Evolutionary conservation across 1,140 invertebrate genomes (phyloP), one percentile per base, ranked within the genome.

Genomic region (Diorhabda elongata): DNA sequence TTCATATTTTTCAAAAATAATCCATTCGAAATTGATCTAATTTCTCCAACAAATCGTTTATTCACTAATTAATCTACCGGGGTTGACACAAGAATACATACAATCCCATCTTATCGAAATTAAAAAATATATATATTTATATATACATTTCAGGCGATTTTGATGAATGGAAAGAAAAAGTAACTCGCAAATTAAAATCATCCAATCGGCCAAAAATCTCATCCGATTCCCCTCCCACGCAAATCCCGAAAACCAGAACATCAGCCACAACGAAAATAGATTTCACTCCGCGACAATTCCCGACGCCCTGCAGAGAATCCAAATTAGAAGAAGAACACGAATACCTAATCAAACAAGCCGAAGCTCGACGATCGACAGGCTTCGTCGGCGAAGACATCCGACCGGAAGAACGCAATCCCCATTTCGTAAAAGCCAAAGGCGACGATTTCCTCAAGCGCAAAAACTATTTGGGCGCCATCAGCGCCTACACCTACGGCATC

Each of bases 281-380:
- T 44, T 94, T 95, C 77, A 93, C 92, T 2, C 87, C 88, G 7
- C 82, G 93, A 68, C 85, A 85, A 59, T 94, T 96, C 80, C 90
- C 92, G 3, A 95, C 94, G 7, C 92, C 94, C 2, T 88, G 87
- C 41, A 83, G 94, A 77, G 93, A 96, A 81, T 95, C 92, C 4
- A 84, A 84, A 68, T 84, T 85, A 9, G 77, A 82, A 2, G 87
- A 92, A 76, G 94, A 96, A 82, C 85, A 91, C 76, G 88, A 91
- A 85, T 96, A 92, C 92, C 79, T 96, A 7, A 84, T 85, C 58
- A 95, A 95, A 79, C 89, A 94, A 80, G 88, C 87, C 3, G 87
- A 91, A 79, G 91, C 91, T 8, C 84, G 90, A 76, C 83, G 87
- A 77, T 87, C 86, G 61, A 86, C 85, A 66, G 91, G 92, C 78